phyloP scores from a whole-genome alignment of 53 echinoderm and acorn worm genomes.

The Temnopleurus reevesii region DNA sequence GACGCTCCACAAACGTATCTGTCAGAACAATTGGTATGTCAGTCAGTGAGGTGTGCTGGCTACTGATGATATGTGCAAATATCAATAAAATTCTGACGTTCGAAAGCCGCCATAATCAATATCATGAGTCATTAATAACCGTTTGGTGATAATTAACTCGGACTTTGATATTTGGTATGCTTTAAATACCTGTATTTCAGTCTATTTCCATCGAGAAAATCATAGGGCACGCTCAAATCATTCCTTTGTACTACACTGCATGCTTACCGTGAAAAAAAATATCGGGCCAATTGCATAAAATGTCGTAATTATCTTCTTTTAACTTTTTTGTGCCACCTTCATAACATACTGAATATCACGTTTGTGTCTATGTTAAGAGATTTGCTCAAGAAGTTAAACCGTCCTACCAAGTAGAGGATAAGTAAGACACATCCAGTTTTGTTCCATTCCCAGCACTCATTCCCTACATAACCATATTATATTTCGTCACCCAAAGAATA shows the following conservation, averaged over 20 bases:
- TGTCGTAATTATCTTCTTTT: neutral
- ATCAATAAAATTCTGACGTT: neutral
- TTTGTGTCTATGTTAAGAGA: too few relatives aligned
- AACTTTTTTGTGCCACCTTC: too few relatives aligned
- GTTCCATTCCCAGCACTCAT: too few relatives aligned
- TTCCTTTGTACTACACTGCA: neutral
- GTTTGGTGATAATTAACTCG: neutral
- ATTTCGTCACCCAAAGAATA: too few relatives aligned
- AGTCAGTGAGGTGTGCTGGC: neutral
- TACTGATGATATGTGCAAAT: neutral
- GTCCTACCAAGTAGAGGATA: too few relatives aligned
- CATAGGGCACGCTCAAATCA: neutral
- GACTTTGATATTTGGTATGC: neutral
- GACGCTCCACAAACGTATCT: neutral
- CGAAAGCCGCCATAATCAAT: neutral
- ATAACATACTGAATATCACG: too few relatives aligned
- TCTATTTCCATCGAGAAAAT: neutral
- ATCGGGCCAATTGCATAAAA: too few relatives aligned
- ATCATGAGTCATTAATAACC: neutral
- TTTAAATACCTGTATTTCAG: neutral
- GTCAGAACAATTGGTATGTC: neutral
- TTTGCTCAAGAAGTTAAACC: too few relatives aligned
- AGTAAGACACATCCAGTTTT: too few relatives aligned
- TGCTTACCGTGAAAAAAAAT: too few relatives aligned
- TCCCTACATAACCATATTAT: too few relatives aligned